phyloP scores from a whole-genome alignment of 2,888 invertebrate genomes.

The Troides oblongomaculatus region DNA sequence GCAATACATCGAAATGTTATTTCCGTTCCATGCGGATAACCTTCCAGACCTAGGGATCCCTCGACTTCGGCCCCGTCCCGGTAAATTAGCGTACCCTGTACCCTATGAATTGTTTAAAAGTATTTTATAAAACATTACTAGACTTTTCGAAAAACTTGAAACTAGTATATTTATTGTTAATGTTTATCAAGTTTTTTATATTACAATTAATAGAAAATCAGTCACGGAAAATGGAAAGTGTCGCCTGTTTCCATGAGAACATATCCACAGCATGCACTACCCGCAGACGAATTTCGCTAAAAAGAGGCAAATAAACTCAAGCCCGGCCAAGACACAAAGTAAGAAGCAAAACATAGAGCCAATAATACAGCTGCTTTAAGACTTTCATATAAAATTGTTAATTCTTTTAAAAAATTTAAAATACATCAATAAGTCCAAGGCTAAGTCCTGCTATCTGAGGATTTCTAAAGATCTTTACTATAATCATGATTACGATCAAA shows the following conservation, averaged over 20 bases:
- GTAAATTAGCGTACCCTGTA: constrained; percentile 88
- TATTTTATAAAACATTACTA: not conserved
- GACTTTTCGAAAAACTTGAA: constrained; percentile 1
- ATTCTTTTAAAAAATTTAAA: constrained; percentile 42
- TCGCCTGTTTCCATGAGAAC: constrained; percentile 21
- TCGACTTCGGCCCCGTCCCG: constrained; percentile 85
- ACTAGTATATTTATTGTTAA: constrained; percentile 14
- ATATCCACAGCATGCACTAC: constrained; percentile 62
- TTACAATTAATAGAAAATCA: constrained; percentile 3
- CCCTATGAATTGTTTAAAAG: constrained; percentile 61
- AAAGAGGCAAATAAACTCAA: constrained; percentile 68
- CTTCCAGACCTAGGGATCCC: constrained; percentile 81
- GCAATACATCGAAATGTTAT: constrained; percentile 91
- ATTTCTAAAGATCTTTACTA: constrained; percentile 52
- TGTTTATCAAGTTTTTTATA: constrained; percentile 17
- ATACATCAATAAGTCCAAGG: constrained; percentile 48
- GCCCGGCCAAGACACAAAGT: constrained; percentile 68
- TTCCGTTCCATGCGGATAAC: constrained; percentile 90
- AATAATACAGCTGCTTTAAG: constrained; percentile 54
- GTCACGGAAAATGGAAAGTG: constrained; percentile 21
- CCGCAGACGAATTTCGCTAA: constrained; percentile 45
- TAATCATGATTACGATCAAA: constrained; percentile 35
- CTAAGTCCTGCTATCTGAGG: constrained; percentile 76
- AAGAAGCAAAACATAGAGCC: constrained; percentile 65
- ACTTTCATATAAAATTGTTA: constrained; percentile 42